Evolutionary conservation across 2,797 vertebrate genomes (phyloP), one percentile per base, ranked within the genome.

Genomic region (Pachyuromys duprasi): DNA sequence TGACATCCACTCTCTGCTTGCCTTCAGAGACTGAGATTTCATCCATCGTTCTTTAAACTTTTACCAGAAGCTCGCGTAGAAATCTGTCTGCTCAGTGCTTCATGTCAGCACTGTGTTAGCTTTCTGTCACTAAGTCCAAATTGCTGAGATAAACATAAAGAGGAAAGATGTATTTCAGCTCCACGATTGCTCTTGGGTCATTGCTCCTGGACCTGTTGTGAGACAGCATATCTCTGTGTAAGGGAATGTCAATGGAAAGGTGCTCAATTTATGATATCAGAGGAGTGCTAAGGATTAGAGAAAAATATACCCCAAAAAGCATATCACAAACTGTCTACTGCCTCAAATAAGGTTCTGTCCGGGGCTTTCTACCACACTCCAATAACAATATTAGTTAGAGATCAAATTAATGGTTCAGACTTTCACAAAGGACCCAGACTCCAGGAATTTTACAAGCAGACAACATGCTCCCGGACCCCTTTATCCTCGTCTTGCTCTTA

Each of bases 381-480:
- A 89, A n/a, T 63, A n/a, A 26, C 13, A 24, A 22, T 60, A 17
- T 65, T 39, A 24, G 2, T 24, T 79, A 45, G 22, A 24, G 14
- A 76, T 49, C 12, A 76, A 53, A 49, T 42, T 67, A 26, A 28
- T 36, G 17, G 2, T 36, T 0, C 33, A 28, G 45, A 53, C 5
- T 20, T 20, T 39, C 67, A 55, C 33, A 69, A 39, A 26, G 12
- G 3, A 55, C 12, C 4, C 57, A 67, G 69, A 6, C 18, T 80
- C 0, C 8, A 13, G 2, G 5, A 12, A 60, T 45, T n/a, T 33
- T 79, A 13, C 42, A n/a, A 93, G 4, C 42, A 33, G 17, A 83
- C n/a, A 39, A 0, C 14, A 2, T 22, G 17, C 0, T 15, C 12
- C 8, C 49, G 1, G 1, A 49, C 8, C 14, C 15, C 7, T n/a